Base-by-base conservation (phyloP, 2,888 invertebrate genomes). In the Dusona sp. region DNA sequence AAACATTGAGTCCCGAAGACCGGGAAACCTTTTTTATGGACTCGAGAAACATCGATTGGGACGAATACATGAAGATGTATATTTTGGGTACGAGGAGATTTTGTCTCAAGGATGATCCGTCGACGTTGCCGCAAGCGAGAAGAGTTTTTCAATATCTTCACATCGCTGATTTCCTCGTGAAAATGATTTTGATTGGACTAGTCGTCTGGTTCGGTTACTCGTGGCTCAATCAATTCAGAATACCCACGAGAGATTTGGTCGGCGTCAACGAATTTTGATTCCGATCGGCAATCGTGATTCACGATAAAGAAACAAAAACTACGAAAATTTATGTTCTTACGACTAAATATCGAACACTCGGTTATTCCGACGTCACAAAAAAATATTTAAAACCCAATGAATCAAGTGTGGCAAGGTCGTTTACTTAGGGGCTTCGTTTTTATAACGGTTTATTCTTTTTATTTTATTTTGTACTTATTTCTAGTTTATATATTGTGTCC, bases 81-180 rank as follows among this genome's bases (percentile, higher is more conserved):
- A 96, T 98, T 45, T 95, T 97, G 88, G 99, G 98, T 0, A 96
- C 97, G n/a, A 96, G 98, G 22, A 96, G 97, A 89, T 98, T 96
- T 93, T 97, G 98, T 91, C 95, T 98, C 82, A 98, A 98, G 88
- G 99, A 99, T 90, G 97, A 97, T 90, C 96, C 97, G 0, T 95
- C 96, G 13, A 97, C 97, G 0, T 92, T 98, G 33, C 97, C 98
- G 0, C 95, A 96, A 65, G 97, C 98, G 0, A 95, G 97, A 87
- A 95, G 95, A 84, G 94, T 96, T 25, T 93, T 96, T 0, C 95
- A 73, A 0, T 92, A 89, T 48, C 88, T 93, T 3, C 92, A 91
- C 85, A 38, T 91, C 16, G 91, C 91, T 0, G 93, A 94, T 83
- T 29, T 90, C 3, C 33, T 88, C 3, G 77, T 93, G 4, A 91